Evolutionary conservation across 2,113 vertebrate genomes (phyloP), one percentile per base, ranked within the genome.

Genomic region (Gobius niger): DNA sequence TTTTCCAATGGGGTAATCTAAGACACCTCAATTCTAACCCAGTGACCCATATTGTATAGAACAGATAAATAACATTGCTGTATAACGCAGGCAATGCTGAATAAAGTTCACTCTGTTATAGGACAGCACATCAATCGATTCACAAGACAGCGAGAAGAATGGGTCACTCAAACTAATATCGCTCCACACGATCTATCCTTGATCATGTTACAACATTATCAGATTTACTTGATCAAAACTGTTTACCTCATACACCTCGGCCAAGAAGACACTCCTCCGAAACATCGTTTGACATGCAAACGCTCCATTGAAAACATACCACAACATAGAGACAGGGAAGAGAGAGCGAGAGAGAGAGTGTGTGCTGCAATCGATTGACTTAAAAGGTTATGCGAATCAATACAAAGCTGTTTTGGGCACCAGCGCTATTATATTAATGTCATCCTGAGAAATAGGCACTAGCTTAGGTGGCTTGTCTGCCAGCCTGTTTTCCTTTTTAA

Each of bases 391-490:
- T 86, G 83, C 49, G 64, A 76, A 91, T 91, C 90, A 91, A 92
- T 91, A 88, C 87, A 90, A 91, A 90, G 87, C 90, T 90, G 90
- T 91, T 91, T 91, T 89, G 88, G 82, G 86, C 82, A 86, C 85
- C 86, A 84, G 80, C 65, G 64, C 87, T 90, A 89, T 92, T 90
- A 90, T 90, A 90, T 91, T 91, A 90, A 90, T 89, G 89, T 90
- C 89, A 91, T 90, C 78, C 85, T 91, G 90, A 91, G 88, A 84
- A 91, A 90, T 88, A 90, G 89, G 82, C 83, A 77, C 67, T 84
- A 77, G 84, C 86, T 87, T 85, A 88, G 89, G 84, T 91, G 85
- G 86, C 83, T 88, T 84, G 82, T 88, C 78, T 84, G 76, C 71
- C 83, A 73, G 85, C 59, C 77, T 82, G 86, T 85, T 86, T 84